These are phyloP conservation scores for Anoplophora glabripennis DNA, from an alignment of 1,140 invertebrate genomes.

Conservation along the genomic window DNA sequence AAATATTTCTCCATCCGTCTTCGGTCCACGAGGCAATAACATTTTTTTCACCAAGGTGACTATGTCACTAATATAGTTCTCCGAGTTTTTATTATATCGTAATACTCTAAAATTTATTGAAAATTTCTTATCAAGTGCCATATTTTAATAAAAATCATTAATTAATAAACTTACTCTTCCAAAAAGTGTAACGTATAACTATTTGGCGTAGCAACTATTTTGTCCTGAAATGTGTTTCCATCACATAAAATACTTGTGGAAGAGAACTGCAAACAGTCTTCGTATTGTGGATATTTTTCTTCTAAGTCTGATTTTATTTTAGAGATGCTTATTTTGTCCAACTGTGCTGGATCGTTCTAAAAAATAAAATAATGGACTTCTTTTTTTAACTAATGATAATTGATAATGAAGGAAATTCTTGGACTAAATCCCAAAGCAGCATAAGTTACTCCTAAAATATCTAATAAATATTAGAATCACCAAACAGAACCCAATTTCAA, in stretches of 20 bases:
- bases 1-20: constrained; percentile 6
- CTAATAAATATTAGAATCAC: too few species aligned
- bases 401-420: too few species aligned
- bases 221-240: constrained; percentile 12
- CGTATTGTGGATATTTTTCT: constrained; percentile 7
- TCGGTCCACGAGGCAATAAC: not conserved
- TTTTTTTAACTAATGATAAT: too few species aligned
- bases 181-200: constrained; percentile 13
- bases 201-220: constrained; percentile 14
- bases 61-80: constrained; percentile 9
- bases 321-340: constrained; percentile 2
- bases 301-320: constrained; percentile 10
- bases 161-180: constrained; percentile 13
- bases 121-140: not conserved
- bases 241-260: not conserved
- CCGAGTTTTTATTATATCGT: constrained; percentile 16
- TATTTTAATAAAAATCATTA: not conserved
- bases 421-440: too few species aligned
- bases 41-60: constrained; percentile 4
- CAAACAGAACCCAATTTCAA: too few species aligned
- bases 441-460: too few species aligned
- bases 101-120: constrained; percentile 21
- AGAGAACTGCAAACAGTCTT: constrained; percentile 15
- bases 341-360: constrained; percentile 4
- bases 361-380: not conserved